Evolutionary conservation across 2,113 vertebrate species (phyloP), one percentile per base, ranked within the genome.

Genomic region (Siniperca knerii): DNA sequence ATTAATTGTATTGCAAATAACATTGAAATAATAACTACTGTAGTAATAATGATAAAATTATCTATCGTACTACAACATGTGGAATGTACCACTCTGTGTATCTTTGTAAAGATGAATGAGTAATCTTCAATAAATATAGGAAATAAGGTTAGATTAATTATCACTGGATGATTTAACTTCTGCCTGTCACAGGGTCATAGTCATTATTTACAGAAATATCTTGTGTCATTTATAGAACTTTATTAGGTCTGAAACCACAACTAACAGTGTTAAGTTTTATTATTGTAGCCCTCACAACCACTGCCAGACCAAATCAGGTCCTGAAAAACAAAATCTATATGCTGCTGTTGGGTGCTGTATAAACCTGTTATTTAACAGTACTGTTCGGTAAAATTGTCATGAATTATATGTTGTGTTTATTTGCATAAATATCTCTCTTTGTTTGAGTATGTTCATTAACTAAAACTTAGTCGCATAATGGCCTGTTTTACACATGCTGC

Each of bases 401-500:
- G 13, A 66, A 62, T 54, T 29, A 25, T 46, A 25, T 75, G 70
- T 64, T 15, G 11, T 57, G 3, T 81, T 79, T 80, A 64, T 67
- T 61, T 75, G 35, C 46, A 71, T 74, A 50, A 73, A 64, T 29
- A 48, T 75, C 29, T 25, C 10, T 82, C 50, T 62, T 40, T 61
- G 16, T 81, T 78, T 48, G 25, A 81, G 77, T 61, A 13, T 52
- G 40, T 89, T 82, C 77, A 90, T 86, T 87, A 83, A 75, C 66
- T 80, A 86, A 86, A 77, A 83, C 79, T 29, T 82, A 85, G 78
- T 77, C 8, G 62, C 21, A 72, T 85, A 90, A 80, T 86, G 69
- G 62, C 60, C 52, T 9, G 37, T 90, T 84, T 88, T 85, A 78
- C 80, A 67, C 75, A 85, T 86, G 83, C 86, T 77, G 83, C 50